These are phyloP conservation scores for Phenganax stokvisi DNA, from an alignment of 92 coral and sea anemone genomes.

Conservation along the genomic window DNA sequence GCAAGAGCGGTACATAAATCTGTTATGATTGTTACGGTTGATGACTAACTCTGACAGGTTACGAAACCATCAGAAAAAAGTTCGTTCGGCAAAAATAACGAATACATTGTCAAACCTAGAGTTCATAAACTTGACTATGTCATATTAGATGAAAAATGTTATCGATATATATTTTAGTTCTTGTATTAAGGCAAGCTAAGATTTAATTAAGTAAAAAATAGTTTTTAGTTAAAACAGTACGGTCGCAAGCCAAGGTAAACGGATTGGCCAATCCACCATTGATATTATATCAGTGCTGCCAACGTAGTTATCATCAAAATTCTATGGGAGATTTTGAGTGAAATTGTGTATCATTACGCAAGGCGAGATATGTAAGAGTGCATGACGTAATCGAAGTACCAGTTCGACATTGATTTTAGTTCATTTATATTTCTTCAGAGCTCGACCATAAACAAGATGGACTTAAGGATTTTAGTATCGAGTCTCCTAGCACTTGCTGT, in stretches of 20 bases:
- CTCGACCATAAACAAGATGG: slow-evolving; percentile 36
- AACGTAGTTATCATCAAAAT: not conserved
- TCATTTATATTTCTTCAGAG: slow-evolving; percentile 28
- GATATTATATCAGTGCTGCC: not conserved
- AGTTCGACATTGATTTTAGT: slow-evolving; percentile 14
- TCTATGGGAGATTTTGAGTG: not conserved
- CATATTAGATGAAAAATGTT: too few species aligned
- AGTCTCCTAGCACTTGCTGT: slow-evolving; percentile 25
- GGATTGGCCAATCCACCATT: not conserved
- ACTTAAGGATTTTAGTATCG: slow-evolving; percentile 28
- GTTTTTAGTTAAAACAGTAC: too few species aligned
- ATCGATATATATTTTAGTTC: too few species aligned
- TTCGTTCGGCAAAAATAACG: not conserved
- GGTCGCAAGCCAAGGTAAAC: not conserved
- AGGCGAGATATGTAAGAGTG: not conserved
- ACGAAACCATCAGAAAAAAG: not conserved
- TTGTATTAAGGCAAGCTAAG: too few species aligned
- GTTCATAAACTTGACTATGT: too few species aligned
- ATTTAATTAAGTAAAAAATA: too few species aligned
- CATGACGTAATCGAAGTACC: slow-evolving; percentile 37
- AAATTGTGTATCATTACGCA: slow-evolving; percentile 24
- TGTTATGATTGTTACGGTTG: slow-evolving; percentile 17
- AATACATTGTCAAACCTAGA: not conserved
- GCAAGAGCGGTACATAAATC: not conserved
- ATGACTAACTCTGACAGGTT: not conserved